phyloP scores from a whole-genome alignment of 2,888 invertebrate species.

The Emmelina monodactyla region DNA sequence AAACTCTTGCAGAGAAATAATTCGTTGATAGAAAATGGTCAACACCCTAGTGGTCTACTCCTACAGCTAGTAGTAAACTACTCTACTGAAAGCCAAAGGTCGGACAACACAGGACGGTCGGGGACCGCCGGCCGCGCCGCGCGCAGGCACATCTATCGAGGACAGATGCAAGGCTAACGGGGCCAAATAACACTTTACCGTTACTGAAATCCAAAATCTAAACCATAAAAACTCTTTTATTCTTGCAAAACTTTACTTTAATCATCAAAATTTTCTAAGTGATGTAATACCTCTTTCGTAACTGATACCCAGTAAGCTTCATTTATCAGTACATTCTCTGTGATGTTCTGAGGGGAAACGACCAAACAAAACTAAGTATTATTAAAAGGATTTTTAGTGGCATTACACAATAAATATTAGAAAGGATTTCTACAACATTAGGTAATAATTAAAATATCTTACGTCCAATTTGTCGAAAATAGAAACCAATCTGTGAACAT shows the following conservation, averaged over 20 bases:
- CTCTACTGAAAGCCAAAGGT: constrained; percentile 64
- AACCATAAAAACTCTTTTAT: constrained; percentile 62
- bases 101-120: constrained; percentile 50
- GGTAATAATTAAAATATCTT: constrained; percentile 40
- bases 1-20: constrained; percentile 63
- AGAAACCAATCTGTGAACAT: constrained; percentile 52
- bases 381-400: constrained; percentile 44
- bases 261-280: constrained; percentile 68
- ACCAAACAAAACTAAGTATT: constrained; percentile 61
- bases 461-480: constrained; percentile 49
- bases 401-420: constrained; percentile 18
- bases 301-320: constrained; percentile 93
- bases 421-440: constrained; percentile 14
- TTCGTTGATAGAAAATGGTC: constrained; percentile 60
- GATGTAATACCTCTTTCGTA: constrained; percentile 86
- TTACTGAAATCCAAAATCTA: constrained; percentile 67
- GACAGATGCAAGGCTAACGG: constrained; percentile 68
- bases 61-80: constrained; percentile 63
- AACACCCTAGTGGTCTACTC: constrained; percentile 66
- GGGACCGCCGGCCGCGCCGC: constrained; percentile 27
- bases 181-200: constrained; percentile 66
- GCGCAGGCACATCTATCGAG: constrained; percentile 54
- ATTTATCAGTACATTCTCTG: constrained; percentile 94
- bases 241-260: constrained; percentile 66
- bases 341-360: constrained; percentile 90